Conservation (phyloP, 2,797 vertebrate species). For the Sebastes melanostomus region DNA sequence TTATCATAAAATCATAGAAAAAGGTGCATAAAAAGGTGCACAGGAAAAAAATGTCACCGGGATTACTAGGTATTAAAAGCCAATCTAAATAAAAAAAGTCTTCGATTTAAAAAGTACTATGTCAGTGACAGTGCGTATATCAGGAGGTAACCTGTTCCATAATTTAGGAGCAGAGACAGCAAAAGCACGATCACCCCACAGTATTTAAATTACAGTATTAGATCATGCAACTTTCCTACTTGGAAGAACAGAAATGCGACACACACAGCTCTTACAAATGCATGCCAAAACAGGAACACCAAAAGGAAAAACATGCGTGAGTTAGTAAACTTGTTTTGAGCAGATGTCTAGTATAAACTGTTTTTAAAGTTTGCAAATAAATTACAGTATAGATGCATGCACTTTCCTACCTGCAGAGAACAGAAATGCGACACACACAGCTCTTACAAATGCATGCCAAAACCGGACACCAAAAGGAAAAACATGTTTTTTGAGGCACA, state of each 20-base stretch:
- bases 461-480: slow-evolving; percentile 45
- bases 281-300: slow-evolving; percentile 57
- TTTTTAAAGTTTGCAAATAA: background rate
- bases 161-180: too few species aligned
- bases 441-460: slow-evolving; percentile 57
- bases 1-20: too few species aligned
- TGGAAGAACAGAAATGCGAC: slow-evolving; percentile 77
- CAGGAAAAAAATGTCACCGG: too few species aligned
- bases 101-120: too few species aligned
- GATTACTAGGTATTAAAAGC: too few species aligned
- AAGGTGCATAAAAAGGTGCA: too few species aligned
- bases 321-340: background rate
- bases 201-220: background rate
- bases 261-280: slow-evolving; percentile 55
- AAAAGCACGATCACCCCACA: too few species aligned
- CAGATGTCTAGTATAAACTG: background rate
- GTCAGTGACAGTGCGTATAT: too few species aligned
- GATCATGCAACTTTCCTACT: slow-evolving; percentile 83
- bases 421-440: slow-evolving; percentile 64
- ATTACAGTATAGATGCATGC: background rate
- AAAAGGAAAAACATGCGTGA: slow-evolving; percentile 62
- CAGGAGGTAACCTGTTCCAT: too few species aligned
- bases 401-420: slow-evolving; percentile 88
- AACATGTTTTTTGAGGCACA: slow-evolving; percentile 45
- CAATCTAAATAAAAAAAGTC: too few species aligned